phyloP scores from a whole-genome alignment of 2,797 vertebrate species.

The Argya squamiceps region DNA sequence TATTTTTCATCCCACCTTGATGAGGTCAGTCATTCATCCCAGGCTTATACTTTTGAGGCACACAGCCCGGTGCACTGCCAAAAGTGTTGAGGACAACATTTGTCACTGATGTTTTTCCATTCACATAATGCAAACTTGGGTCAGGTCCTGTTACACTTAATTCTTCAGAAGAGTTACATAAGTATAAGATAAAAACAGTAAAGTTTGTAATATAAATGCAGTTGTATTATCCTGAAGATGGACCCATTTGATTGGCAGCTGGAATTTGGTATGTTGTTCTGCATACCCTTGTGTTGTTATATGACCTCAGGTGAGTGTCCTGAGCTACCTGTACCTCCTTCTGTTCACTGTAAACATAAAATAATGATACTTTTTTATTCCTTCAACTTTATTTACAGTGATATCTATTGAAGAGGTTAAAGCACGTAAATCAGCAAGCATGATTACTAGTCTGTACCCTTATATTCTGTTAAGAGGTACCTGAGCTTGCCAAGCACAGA shows the following conservation, averaged over 20 bases:
- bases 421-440: neutral
- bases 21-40: neutral
- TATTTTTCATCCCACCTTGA: neutral
- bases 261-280: neutral
- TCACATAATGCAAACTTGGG: neutral
- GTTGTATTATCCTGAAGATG: neutral
- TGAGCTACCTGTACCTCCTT: neutral
- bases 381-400: neutral
- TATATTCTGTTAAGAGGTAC: neutral
- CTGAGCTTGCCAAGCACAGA: neutral
- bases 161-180: neutral
- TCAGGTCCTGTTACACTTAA: neutral
- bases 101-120: neutral
- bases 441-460: neutral
- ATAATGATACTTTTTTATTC: neutral
- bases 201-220: neutral
- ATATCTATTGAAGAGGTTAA: neutral
- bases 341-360: neutral
- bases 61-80: neutral
- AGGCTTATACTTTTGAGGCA: accelerated
- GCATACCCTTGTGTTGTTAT: neutral
- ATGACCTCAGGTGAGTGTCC: neutral
- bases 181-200: neutral
- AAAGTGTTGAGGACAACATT: neutral
- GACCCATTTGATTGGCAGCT: neutral